Conservation (phyloP, 2,888 invertebrate genomes). For the Falcaria lacertinaria region DNA sequence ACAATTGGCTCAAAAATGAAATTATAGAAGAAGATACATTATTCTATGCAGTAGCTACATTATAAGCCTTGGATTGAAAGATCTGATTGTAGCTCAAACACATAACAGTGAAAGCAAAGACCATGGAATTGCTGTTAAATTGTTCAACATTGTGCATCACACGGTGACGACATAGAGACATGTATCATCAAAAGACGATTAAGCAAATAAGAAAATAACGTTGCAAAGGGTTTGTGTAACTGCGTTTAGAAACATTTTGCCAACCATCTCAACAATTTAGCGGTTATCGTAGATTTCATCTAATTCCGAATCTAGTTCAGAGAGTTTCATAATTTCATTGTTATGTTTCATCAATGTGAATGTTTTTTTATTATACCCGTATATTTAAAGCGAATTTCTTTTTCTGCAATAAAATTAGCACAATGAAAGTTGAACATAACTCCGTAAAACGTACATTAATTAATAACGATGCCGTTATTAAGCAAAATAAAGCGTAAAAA, state of each 20-base stretch:
- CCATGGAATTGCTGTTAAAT: constrained; percentile 49
- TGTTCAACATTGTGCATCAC: constrained; percentile 39
- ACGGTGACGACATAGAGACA: constrained; percentile 43
- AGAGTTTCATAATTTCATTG: constrained; percentile 1
- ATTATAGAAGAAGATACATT: no score
- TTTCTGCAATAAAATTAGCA: no score
- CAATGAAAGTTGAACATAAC: no score
- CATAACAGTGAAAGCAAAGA: constrained; percentile 53
- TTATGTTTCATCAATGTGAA: not conserved
- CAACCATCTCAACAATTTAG: constrained; percentile 28
- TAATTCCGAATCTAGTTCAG: constrained; percentile 4
- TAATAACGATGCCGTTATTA: not conserved
- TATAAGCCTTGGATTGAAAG: constrained; percentile 2
- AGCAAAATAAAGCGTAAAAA: constrained; percentile 13
- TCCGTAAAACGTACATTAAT: no score
- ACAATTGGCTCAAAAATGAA: no score
- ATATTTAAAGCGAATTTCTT: no score
- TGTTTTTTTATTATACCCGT: no score
- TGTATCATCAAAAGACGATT: constrained; percentile 62
- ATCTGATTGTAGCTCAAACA: constrained; percentile 15
- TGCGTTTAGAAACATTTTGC: constrained; percentile 44
- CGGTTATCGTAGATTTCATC: constrained; percentile 18
- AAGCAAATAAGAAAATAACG: constrained; percentile 47
- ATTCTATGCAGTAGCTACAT: not conserved
- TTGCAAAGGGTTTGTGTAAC: constrained; percentile 48